A percentile compares a stretch with the other conserved stretches of the same genome.
These are phyloP conservation scores for Drosophila longiperda DNA, from an alignment of 2,888 invertebrate genomes.

Conservation along the genomic window DNA sequence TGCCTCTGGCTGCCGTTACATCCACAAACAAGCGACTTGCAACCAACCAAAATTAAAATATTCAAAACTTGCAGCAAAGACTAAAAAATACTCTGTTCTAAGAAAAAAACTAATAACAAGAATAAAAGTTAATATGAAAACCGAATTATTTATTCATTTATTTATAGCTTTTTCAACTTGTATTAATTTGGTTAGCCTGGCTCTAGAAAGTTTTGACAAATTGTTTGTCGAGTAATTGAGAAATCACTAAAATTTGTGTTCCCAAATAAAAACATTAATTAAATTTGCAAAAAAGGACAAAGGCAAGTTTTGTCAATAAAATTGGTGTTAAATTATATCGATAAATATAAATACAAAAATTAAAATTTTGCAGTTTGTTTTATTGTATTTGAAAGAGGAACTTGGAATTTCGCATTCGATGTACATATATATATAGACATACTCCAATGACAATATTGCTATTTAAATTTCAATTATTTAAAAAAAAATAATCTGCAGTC, in stretches of 20 bases:
- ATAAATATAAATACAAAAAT: neutral
- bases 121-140: neutral
- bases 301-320: neutral
- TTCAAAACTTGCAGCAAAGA: neutral
- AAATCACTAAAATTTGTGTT: neutral
- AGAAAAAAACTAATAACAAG: neutral
- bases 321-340: neutral
- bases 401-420: neutral
- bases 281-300: neutral
- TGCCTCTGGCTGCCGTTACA: slow-evolving; percentile 14
- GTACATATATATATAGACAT: neutral
- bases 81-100: neutral
- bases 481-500: too few species aligned
- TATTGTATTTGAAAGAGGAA: neutral
- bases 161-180: neutral
- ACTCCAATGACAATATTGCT: neutral
- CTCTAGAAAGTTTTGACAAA: neutral
- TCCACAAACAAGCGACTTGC: slow-evolving; percentile 17
- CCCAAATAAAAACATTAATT: neutral
- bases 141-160: neutral
- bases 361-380: neutral
- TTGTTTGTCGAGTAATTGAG: neutral
- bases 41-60: neutral
- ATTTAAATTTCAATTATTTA: neutral
- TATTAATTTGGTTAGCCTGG: neutral